These are phyloP conservation scores for Subacronicta megacephala DNA, from an alignment of 2,888 invertebrate species.

Conservation along the genomic window DNA sequence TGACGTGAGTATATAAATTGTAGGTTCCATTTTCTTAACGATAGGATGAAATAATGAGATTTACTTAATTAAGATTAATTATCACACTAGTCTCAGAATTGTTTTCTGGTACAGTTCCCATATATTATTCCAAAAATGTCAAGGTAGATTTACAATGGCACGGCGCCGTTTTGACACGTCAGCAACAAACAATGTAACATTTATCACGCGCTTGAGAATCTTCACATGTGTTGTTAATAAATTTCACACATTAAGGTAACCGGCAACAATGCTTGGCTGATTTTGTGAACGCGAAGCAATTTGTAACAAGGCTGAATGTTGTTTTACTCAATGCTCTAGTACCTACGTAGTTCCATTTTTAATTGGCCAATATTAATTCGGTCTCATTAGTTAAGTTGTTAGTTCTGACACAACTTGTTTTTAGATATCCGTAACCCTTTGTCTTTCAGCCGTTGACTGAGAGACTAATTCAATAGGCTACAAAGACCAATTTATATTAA, in stretches of 20 bases:
- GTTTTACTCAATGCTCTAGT: slow-evolving; percentile 23
- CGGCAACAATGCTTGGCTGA: slow-evolving; percentile 42
- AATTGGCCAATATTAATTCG: background rate
- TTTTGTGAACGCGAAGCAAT: slow-evolving; percentile 33
- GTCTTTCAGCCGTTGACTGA: too few species aligned
- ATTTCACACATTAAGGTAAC: slow-evolving; percentile 46
- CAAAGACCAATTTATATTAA: slow-evolving; percentile 1
- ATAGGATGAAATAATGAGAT: too few species aligned
- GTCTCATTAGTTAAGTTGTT: too few species aligned
- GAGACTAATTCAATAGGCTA: too few species aligned
- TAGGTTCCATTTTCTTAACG: background rate
- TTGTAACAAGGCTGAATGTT: slow-evolving; percentile 50
- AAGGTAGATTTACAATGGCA: slow-evolving; percentile 25
- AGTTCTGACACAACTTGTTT: too few species aligned
- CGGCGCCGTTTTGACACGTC: slow-evolving; percentile 30
- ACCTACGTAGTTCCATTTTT: slow-evolving; percentile 3
- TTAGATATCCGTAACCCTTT: too few species aligned
- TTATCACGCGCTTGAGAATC: slow-evolving; percentile 50
- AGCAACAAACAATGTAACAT: slow-evolving; percentile 36
- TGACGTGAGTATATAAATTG: too few species aligned
- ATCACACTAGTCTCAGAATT: background rate
- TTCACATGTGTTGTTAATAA: slow-evolving; percentile 41
- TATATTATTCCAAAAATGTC: slow-evolving; percentile 17
- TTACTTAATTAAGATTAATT: background rate
- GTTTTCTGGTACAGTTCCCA: background rate